A percentile compares a stretch with the other conserved stretches of the same genome.
These are phyloP conservation scores for Neoscelio sp. DNA, from an alignment of 2,888 invertebrate genomes.

Conservation along the genomic window DNA sequence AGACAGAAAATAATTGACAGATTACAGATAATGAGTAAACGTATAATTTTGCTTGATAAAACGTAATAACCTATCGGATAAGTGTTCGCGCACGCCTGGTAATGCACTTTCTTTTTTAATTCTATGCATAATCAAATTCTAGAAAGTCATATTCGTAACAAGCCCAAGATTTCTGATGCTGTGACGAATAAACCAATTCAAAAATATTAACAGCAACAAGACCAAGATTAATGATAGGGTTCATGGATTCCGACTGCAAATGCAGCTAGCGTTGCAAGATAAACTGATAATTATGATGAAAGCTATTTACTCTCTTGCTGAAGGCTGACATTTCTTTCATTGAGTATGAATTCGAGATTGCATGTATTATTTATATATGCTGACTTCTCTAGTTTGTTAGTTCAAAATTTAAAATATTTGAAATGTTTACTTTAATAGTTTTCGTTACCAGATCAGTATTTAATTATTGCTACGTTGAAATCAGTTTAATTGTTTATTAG, in stretches of 20 bases:
- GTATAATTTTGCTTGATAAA: constrained; percentile 20
- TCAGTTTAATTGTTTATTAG: too few species aligned
- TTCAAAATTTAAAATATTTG: too few species aligned
- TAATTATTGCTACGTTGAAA: too few species aligned
- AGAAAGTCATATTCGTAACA: constrained; percentile 48
- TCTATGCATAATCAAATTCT: constrained; percentile 39
- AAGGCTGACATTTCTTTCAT: too few species aligned
- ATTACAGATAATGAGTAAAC: constrained; percentile 4
- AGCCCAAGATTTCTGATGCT: constrained; percentile 23
- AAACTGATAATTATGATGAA: too few species aligned
- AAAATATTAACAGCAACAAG: constrained; percentile 40
- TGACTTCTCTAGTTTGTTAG: too few species aligned
- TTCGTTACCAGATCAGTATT: too few species aligned
- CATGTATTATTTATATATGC: too few species aligned
- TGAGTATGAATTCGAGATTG: too few species aligned
- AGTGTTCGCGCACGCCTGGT: constrained; percentile 23
- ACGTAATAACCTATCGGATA: constrained; percentile 9
- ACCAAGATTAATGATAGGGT: constrained; percentile 23
- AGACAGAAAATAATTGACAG: too few species aligned
- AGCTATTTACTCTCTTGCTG: too few species aligned
- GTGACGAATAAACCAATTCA: constrained; percentile 35
- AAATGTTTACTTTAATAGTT: too few species aligned
- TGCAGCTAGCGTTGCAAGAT: not conserved
- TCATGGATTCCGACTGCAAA: constrained; percentile 19
- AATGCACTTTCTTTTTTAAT: constrained; percentile 44